A percentile compares a stretch with the other conserved stretches of the same genome.
Conservation (phyloP, 2,113 vertebrate genomes). For the Limnothrissa miodon region DNA sequence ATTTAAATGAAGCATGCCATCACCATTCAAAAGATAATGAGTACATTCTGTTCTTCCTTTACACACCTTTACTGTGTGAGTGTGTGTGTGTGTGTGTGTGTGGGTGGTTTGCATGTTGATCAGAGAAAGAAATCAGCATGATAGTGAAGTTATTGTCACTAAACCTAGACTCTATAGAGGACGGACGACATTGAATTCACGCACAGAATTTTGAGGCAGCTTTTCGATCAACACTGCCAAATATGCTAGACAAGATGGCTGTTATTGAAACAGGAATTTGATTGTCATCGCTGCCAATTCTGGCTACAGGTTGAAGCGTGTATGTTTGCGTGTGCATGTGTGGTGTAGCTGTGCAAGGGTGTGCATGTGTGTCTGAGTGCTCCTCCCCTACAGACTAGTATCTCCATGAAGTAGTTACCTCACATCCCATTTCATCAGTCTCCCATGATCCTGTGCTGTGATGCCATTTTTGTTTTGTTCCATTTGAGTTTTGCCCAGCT, state of each 20-base stretch:
- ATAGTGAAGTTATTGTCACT: background rate
- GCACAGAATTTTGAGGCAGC: background rate
- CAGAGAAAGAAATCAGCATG: background rate
- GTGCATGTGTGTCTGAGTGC: background rate
- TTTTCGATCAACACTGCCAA: background rate
- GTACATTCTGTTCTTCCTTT: background rate
- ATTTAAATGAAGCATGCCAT: background rate
- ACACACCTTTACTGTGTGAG: background rate
- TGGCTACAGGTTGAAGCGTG: background rate
- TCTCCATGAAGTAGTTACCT: background rate
- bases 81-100: background rate
- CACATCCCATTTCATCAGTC: background rate
- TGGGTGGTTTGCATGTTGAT: background rate
- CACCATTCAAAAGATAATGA: background rate
- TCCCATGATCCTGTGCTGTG: background rate
- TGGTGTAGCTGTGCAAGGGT: background rate
- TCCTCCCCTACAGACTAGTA: background rate
- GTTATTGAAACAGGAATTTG: background rate
- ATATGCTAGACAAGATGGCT: background rate
- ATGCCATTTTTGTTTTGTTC: background rate
- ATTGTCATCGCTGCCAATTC: background rate
- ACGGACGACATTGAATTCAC: background rate
- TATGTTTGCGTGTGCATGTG: background rate
- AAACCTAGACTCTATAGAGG: background rate
- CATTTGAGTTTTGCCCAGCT: background rate